Evolutionary conservation across 2,797 vertebrate species (phyloP).

Genomic region (Trachops cirrhosus): DNA sequence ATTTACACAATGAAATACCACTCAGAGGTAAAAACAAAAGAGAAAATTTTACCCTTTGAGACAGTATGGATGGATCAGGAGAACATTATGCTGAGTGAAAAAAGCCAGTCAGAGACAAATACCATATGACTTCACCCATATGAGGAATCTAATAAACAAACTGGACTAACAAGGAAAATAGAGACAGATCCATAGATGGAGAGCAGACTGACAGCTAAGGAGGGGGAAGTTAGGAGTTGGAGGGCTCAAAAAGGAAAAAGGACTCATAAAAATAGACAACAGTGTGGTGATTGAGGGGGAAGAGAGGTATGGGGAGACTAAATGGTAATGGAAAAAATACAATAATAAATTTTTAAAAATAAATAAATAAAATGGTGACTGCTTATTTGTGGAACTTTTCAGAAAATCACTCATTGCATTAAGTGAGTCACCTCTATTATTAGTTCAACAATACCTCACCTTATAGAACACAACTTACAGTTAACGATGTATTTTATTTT

Average conservation of each 20-base stretch:
- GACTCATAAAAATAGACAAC: neutral
- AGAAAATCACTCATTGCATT: neutral
- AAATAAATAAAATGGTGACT: conserved; percentile 9
- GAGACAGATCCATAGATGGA: neutral
- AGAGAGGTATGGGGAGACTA: neutral
- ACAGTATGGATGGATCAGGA: neutral
- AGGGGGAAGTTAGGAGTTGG: neutral
- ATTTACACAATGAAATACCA: neutral
- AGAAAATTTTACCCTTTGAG: neutral
- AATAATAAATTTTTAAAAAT: neutral
- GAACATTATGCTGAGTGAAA: neutral
- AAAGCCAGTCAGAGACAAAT: neutral
- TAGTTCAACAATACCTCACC: neutral
- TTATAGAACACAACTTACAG: neutral
- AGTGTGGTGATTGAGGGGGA: neutral
- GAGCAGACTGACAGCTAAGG: neutral
- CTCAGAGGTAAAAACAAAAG: neutral
- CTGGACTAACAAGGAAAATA: neutral
- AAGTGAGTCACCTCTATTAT: neutral
- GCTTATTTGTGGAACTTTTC: neutral
- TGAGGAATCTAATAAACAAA: neutral
- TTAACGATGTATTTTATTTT: neutral
- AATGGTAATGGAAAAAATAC: neutral
- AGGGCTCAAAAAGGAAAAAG: neutral
- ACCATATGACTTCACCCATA: neutral